phyloP scores from a whole-genome alignment of 2,797 vertebrate genomes.

The Lepidocolaptes lacrymiger region DNA sequence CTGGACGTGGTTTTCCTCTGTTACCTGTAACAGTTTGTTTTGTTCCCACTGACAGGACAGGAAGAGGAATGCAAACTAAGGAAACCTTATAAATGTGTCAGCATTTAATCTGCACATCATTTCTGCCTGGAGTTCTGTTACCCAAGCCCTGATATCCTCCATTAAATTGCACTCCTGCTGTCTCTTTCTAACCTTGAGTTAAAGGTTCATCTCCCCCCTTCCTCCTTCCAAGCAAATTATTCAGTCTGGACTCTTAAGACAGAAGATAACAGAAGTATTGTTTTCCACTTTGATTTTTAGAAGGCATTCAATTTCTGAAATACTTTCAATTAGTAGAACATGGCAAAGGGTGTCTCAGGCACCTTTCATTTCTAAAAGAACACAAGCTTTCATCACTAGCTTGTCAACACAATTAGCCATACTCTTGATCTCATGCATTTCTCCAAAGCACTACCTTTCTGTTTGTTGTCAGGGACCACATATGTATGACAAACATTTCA shows the following conservation, averaged over 20 bases:
- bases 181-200: background rate
- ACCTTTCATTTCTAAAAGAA: constrained; percentile 24
- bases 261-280: background rate
- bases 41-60: background rate
- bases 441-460: background rate
- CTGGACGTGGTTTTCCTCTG: background rate
- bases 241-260: background rate
- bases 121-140: background rate
- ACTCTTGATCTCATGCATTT: background rate
- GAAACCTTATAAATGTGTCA: background rate
- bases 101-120: background rate
- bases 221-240: background rate
- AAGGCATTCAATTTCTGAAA: background rate
- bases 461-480: background rate
- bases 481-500: background rate
- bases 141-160: background rate
- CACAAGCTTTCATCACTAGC: background rate
- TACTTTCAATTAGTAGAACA: constrained; percentile 24
- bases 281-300: constrained; percentile 1
- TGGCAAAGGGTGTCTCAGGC: background rate
- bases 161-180: background rate
- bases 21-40: background rate
- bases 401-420: constrained; percentile 27
- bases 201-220: background rate
- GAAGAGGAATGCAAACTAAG: background rate